These are phyloP conservation scores for Perizoma flavofasciatum DNA, from an alignment of 2,888 invertebrate species.

Conservation along the genomic window DNA sequence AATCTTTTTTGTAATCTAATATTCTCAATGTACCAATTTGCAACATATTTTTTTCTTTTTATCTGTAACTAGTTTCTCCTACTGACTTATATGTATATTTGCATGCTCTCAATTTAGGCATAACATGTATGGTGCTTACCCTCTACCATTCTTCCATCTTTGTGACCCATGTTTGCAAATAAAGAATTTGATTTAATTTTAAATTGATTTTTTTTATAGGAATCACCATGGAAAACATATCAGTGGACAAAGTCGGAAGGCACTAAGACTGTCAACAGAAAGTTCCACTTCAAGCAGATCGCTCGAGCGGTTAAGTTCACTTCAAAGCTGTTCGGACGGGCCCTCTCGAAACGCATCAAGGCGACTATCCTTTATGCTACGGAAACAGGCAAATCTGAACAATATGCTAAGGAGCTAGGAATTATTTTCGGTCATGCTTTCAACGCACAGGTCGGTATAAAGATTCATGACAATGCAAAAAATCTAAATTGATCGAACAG, in stretches of 20 bases:
- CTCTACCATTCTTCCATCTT: no score
- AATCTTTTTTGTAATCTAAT: no score
- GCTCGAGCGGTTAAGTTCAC: slow-evolving; percentile 98
- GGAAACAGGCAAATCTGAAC: slow-evolving; percentile 97
- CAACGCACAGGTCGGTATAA: slow-evolving; percentile 90
- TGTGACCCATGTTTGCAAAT: no score
- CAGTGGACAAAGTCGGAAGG: slow-evolving; percentile 88
- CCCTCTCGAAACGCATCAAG: slow-evolving; percentile 95
- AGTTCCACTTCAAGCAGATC: slow-evolving; percentile 98
- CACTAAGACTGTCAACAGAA: slow-evolving; percentile 88
- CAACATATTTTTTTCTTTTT: no score
- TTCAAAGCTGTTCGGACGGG: slow-evolving; percentile 96
- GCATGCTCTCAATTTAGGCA: no score
- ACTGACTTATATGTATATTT: no score
- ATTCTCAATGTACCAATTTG: no score
- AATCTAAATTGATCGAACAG: neutral
- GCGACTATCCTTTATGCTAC: slow-evolving; percentile 97
- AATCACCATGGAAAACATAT: slow-evolving; percentile 95
- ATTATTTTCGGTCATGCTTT: slow-evolving; percentile 96
- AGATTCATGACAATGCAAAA: slow-evolving; percentile 30
- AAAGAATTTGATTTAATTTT: no score
- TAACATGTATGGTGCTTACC: no score
- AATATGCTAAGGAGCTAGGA: slow-evolving; percentile 94
- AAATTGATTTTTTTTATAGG: slow-evolving; percentile 75
- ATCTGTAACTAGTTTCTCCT: no score